These are phyloP conservation scores for Mugil cephalus DNA, from an alignment of 2,113 vertebrate genomes.

Conservation along the genomic window DNA sequence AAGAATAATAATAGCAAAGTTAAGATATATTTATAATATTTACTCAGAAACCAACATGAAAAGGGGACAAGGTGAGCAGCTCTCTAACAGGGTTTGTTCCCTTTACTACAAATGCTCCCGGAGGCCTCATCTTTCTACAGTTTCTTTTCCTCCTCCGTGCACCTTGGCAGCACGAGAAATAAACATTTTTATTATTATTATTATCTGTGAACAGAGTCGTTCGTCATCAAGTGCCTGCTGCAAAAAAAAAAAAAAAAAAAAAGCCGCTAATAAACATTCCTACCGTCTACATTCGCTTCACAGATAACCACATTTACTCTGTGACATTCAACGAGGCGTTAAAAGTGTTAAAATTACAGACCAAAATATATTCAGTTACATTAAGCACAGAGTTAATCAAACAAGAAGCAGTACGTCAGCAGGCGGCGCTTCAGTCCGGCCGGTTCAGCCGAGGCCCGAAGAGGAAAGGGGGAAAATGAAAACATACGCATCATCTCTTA, in stretches of 20 bases:
- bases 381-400: slow-evolving; percentile 23
- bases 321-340: not conserved
- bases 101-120: too few species aligned
- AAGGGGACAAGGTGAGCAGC: too few species aligned
- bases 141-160: too few species aligned
- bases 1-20: too few species aligned
- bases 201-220: not conserved
- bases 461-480: slow-evolving; percentile 2
- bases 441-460: slow-evolving; percentile 10
- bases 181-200: too few species aligned
- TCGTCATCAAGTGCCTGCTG: not conserved
- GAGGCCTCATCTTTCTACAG: too few species aligned
- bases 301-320: not conserved
- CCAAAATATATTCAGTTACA: slow-evolving; percentile 21
- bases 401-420: slow-evolving; percentile 12
- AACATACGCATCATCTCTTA: not conserved
- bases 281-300: not conserved
- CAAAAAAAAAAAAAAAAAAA: not conserved
- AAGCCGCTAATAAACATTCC: not conserved
- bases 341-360: not conserved
- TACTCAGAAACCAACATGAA: too few species aligned
- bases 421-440: slow-evolving; percentile 2
- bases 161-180: too few species aligned
- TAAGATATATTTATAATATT: too few species aligned
- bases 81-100: too few species aligned